These are phyloP conservation scores for Mirza zaza DNA, from an alignment of 2,113 vertebrate genomes.

Conservation along the genomic window DNA sequence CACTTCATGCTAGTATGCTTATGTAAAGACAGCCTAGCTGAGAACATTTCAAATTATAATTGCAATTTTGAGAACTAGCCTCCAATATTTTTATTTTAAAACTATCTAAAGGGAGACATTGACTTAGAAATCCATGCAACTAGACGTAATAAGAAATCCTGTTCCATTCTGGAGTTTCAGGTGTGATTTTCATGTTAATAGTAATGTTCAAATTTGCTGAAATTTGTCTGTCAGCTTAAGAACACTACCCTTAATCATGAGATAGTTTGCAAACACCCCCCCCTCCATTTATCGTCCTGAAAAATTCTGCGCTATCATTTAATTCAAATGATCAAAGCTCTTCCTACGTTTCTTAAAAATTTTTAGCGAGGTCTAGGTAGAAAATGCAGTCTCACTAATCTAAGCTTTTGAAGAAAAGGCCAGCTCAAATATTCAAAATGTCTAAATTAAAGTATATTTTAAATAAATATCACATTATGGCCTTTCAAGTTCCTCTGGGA, in stretches of 20 bases:
- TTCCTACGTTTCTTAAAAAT: background rate
- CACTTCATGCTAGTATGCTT: background rate
- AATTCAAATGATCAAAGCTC: background rate
- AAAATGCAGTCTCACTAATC: background rate
- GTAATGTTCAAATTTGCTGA: background rate
- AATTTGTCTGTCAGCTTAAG: background rate
- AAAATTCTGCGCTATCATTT: background rate
- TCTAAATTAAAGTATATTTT: slow-evolving; percentile 12
- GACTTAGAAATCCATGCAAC: background rate
- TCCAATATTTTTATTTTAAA: background rate
- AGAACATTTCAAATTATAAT: background rate
- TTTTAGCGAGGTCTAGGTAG: background rate
- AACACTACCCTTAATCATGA: background rate
- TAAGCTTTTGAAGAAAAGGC: background rate
- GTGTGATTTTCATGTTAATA: background rate
- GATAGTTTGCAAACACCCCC: background rate
- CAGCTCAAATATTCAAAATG: background rate
- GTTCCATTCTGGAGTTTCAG: background rate
- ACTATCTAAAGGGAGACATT: background rate
- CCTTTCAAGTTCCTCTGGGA: background rate
- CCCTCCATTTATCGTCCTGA: background rate
- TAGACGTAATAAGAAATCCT: background rate
- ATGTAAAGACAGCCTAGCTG: background rate
- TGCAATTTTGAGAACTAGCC: background rate
- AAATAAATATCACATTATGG: background rate